A percentile compares a stretch with the other conserved stretches of the same genome.
Evolutionary conservation across 1,140 invertebrate species (phyloP).

Genomic region (Aphaenogaster floridana): DNA sequence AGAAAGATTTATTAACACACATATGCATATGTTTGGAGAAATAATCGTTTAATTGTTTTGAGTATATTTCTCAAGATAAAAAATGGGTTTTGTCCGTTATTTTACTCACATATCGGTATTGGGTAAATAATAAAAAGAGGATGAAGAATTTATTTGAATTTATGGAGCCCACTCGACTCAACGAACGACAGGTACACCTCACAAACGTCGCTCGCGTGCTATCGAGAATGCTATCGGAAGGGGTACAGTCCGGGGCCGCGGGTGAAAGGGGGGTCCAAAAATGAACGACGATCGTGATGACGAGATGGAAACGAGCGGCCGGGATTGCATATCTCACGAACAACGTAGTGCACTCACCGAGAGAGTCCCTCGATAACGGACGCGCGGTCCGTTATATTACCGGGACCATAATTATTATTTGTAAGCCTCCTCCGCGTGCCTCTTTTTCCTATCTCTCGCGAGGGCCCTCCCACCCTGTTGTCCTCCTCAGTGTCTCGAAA

Average conservation of each 20-base stretch:
- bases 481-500: conserved; percentile 66
- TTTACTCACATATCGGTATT: background rate
- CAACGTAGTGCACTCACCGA: conserved; percentile 83
- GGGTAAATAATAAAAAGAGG: background rate
- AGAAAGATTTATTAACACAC: background rate
- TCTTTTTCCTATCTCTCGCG: conserved; percentile 43
- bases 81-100: background rate
- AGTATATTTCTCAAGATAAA: background rate
- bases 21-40: background rate
- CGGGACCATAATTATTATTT: conserved; percentile 85
- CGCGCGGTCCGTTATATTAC: conserved; percentile 84
- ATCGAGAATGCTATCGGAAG: conserved; percentile 34
- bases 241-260: background rate
- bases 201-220: conserved; percentile 42
- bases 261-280: conserved; percentile 64
- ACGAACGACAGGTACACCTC: conserved; percentile 35
- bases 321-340: conserved; percentile 79
- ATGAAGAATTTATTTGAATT: conserved; percentile 21
- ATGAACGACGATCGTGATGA: conserved; percentile 78
- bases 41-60: background rate
- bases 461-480: conserved; percentile 60
- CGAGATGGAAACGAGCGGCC: conserved; percentile 69
- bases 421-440: conserved; percentile 72
- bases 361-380: conserved; percentile 79
- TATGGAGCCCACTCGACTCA: conserved; percentile 19